phyloP scores from a whole-genome alignment of 2,797 vertebrate genomes.

The Enteromius fasciolatus region DNA sequence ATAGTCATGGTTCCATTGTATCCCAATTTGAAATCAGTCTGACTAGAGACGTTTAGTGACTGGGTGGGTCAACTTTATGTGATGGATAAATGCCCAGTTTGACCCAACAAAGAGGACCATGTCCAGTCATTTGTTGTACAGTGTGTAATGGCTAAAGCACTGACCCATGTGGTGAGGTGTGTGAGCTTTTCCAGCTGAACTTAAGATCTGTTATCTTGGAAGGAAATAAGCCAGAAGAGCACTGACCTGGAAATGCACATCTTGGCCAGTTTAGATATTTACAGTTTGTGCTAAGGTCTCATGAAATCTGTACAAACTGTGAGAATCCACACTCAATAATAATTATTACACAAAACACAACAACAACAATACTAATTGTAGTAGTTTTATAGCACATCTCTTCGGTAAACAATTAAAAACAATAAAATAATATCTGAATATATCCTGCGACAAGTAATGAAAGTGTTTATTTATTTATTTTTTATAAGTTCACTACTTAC shows the following conservation, averaged over 20 bases:
- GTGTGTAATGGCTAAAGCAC: background rate
- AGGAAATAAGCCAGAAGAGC: constrained; percentile 10
- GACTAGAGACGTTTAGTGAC: background rate
- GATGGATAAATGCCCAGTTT: background rate
- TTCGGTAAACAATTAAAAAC: background rate
- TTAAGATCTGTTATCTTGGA: constrained; percentile 3
- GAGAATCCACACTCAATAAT: background rate
- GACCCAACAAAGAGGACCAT: background rate
- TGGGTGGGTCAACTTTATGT: background rate
- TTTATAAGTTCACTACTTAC: background rate
- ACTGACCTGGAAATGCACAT: constrained; percentile 10
- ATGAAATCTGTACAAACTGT: background rate
- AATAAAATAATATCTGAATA: background rate
- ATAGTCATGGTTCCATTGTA: no score
- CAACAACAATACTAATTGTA: no score
- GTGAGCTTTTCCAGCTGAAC: constrained; percentile 14
- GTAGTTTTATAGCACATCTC: no score
- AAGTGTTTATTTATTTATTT: background rate
- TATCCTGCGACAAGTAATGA: background rate
- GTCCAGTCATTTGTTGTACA: background rate
- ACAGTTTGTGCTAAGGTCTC: background rate
- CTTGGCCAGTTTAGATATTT: background rate
- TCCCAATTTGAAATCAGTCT: background rate
- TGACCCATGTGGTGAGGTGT: background rate
- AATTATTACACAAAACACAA: no score